These are phyloP conservation scores for Terrapene triunguis DNA, from an alignment of 2,113 vertebrate genomes.

Conservation along the genomic window DNA sequence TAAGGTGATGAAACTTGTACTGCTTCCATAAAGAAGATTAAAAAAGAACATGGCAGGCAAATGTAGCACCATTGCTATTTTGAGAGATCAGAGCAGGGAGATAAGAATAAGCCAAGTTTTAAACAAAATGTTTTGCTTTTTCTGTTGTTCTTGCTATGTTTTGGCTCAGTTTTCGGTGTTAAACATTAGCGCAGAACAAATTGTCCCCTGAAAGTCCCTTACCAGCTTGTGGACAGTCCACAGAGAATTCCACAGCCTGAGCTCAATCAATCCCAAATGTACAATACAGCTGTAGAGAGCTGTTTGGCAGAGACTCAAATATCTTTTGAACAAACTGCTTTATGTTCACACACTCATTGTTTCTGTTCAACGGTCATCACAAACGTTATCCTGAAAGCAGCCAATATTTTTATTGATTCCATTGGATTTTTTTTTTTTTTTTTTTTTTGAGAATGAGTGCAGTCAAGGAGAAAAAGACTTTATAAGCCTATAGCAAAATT, in stretches of 20 bases:
- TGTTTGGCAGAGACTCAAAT: constrained; percentile 22
- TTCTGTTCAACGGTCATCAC: constrained; percentile 51
- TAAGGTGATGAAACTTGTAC: neutral
- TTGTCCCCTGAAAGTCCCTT: neutral
- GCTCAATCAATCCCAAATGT: constrained; percentile 6
- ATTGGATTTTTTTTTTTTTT: neutral
- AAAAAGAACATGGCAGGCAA: neutral
- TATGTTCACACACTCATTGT: constrained; percentile 33
- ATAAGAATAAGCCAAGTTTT: neutral
- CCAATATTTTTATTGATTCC: constrained; percentile 56
- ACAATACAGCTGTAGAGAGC: constrained; percentile 16
- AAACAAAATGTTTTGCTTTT: constrained; percentile 9
- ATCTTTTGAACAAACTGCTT: constrained; percentile 50
- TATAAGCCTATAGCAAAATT: constrained; percentile 17
- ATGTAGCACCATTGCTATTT: neutral
- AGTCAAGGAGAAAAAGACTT: constrained; percentile 25
- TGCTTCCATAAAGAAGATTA: neutral
- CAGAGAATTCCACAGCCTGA: constrained; percentile 24
- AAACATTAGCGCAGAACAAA: constrained; percentile 27
- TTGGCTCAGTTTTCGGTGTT: constrained; percentile 19
- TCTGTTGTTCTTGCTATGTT: constrained; percentile 6
- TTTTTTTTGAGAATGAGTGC: constrained; percentile 37
- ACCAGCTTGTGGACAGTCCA: neutral
- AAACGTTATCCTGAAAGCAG: constrained; percentile 48
- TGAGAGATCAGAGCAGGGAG: neutral